These are phyloP conservation scores for Sialia sialis DNA, from an alignment of 2,113 vertebrate species.

Conservation along the genomic window DNA sequence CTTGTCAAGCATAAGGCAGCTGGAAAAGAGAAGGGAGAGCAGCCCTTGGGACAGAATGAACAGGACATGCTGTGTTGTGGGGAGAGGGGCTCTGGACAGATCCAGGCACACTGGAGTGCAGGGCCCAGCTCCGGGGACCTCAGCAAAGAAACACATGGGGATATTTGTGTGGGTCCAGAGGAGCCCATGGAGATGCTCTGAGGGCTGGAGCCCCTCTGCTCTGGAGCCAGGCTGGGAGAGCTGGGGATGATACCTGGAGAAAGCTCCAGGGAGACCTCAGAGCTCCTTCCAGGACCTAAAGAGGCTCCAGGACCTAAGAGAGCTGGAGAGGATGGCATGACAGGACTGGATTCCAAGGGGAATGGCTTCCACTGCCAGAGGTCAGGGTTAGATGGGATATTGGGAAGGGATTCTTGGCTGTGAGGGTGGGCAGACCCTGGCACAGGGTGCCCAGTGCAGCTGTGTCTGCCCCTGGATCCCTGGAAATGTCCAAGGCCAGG, in stretches of 20 bases:
- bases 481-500: neutral
- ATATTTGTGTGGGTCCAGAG: too few relatives aligned
- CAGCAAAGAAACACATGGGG: accelerated
- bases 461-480: neutral
- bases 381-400: accelerated
- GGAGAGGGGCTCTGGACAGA: neutral
- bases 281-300: neutral
- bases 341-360: too few relatives aligned
- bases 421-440: accelerated
- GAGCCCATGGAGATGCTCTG: neutral
- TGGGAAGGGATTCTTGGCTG: accelerated
- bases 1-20: neutral
- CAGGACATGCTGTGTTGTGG: neutral
- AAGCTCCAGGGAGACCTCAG: accelerated
- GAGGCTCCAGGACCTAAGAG: neutral
- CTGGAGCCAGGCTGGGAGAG: neutral
- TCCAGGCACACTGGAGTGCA: accelerated
- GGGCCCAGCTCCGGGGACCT: neutral
- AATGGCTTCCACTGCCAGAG: neutral
- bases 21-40: neutral
- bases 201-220: neutral
- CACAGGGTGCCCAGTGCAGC: neutral
- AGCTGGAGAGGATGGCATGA: neutral
- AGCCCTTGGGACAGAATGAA: neutral
- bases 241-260: neutral